Base-by-base conservation (phyloP, 2,797 vertebrate genomes). In the Meriones psammophilus region DNA sequence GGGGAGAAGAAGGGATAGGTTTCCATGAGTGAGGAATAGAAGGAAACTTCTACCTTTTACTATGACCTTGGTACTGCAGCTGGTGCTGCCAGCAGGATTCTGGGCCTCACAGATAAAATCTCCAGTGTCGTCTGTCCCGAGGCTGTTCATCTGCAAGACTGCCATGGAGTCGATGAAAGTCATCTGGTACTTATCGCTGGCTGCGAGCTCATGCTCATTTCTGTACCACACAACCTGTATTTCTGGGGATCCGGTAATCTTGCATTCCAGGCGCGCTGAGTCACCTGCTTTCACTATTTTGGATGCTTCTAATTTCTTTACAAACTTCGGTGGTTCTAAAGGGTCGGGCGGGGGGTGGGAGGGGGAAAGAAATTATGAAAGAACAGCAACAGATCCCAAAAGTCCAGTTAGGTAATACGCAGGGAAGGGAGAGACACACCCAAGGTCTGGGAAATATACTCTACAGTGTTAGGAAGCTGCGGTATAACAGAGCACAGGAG, bases 51-150 rank as follows among this genome's bases (percentile, higher is more conserved):
- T 99, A 99, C 99, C 99, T 99, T 99, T 99, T 88, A 99, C 99
- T 88, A 98, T 98, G 96, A 99, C 97, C 84, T 99, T 99, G 91
- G 98, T 99, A 98, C 99, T 99, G 98, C 99, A 99, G 98, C 99
- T 99, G 97, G 99, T 99, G 95, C 99, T 99, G 97, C 99, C 99
- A 91, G 99, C 99, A 84, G 99, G 99, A 98, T 99, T 99, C 86
- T 99, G 99, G 98, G 98, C 99, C 98, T 99, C 99, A 98, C 99
- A 99, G 95, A 99, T 99, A 97, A 99, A 99, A 98, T 99, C 99
- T 91, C 99, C 99, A 0, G 99, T 99, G 92, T 99, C 99, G 56
- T 99, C 99, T 95, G 98, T 99, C 96, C 97, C 98, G 79, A 99
- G 98, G 80, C 98, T 98, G 86, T 98, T 99, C 98, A 99, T 99